Base-by-base conservation (phyloP, 2,113 vertebrate genomes). In the Corythornis madagascariensis region DNA sequence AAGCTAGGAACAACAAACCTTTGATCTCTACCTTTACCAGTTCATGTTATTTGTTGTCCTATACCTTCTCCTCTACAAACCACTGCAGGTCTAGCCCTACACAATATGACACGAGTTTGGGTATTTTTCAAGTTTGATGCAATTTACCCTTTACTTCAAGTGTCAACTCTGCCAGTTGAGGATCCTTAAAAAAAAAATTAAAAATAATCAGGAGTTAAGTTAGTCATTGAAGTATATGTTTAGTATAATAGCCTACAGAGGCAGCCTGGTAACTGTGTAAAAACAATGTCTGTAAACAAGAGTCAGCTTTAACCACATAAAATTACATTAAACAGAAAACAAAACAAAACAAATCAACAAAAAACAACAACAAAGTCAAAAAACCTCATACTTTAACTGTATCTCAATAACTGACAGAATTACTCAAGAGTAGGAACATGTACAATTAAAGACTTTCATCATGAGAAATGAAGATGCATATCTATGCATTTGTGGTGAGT, bases 271-370 rank as follows among this genome's bases (percentile, higher is more conserved):
- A 85, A 70, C 59, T 42, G 16, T 33, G 6, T 65, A 42, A 75
- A 95, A 94, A 81, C 31, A 90, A 72, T 29, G 9, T 16, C n/a
- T 75, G 15, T 90, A 89, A 90, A 92, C 24, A 85, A 81, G 19
- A 64, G 31, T 26, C 5, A 67, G 24, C 48, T 77, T 72, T 72
- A 76, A 22, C 28, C 8, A 13, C 61, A 15, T 26, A 53, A 50
- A 82, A 42, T 69, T 13, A 65, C 4, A 79, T 19, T 57, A 64
- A 88, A n/a, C 11, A n/a, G 7, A 28, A 38, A 38, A 38, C 21
- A 65, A 59, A 88, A n/a, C 15, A 35, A 5, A 24, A 18, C 7
- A 38, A 38, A 38, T 10, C 38, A 38, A 38, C 38, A 38, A 38
- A 38, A 38, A 38, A 38, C 38, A 38, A 38, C 38, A 38, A 13